Base-by-base conservation (phyloP, 1,140 invertebrate species). In the Coenobita brevimanus region DNA sequence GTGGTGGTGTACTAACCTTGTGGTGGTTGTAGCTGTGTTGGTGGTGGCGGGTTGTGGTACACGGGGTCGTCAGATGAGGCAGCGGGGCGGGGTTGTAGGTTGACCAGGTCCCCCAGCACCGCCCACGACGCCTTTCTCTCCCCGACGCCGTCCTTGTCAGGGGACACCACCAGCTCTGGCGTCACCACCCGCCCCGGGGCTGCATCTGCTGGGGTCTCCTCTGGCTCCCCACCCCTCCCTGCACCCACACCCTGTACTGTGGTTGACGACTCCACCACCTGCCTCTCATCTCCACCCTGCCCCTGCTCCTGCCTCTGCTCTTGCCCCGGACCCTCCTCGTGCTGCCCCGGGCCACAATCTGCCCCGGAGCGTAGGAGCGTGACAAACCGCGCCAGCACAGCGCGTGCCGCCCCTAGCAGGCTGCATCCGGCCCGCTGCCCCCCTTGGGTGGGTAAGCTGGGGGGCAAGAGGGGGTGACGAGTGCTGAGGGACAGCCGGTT, bases 371-470 rank as follows among this genome's bases (percentile, higher is more conserved):
- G 17, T 1, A 82, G 27, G 6, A 33, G 64, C 36, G 80, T 50
- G 15, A 71, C 62, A 10, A 82, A 15, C 1, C 27, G 80, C 3
- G 36, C 64, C 41, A 67, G 30, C 36, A 82, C 64, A 6, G 80
- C n/a, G 15, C 62, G 80, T 6, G 64, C 80, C 43, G 57, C 80
- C 41, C 80, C 80, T 6, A 82, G 67, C 8, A 82, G 46, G 64
- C 80, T 71, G 27, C 80, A 82, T 38, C 80, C 64, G 8, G n/a
- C 27, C 64, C n/a, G n/a, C 36, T 60, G 62, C 0, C 17, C 10
- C 38, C 36, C 80, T 17, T 67, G 60, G 67, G 30, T 73, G 69
- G 6, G 3, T 4, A 17, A 17, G 6, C 6, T 8, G 6, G n/a
- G 3, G 8, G 17, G 69, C 3, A 6, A 36, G 21, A 82, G n/a